Evolutionary conservation across 2,113 vertebrate species (phyloP), one percentile per base, ranked within the genome.

Genomic region (Lycaon pictus): DNA sequence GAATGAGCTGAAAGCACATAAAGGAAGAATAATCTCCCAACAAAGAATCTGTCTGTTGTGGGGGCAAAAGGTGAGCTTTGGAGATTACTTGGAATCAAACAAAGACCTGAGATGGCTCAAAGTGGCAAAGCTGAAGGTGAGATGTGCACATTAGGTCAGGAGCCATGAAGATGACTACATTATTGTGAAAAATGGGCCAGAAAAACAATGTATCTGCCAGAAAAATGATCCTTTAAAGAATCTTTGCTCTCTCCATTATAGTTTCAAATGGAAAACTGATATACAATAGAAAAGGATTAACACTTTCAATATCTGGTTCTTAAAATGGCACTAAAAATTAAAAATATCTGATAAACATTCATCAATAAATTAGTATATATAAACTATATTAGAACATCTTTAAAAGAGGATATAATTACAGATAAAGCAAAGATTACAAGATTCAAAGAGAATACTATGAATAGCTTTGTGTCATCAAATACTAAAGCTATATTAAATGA

Each of bases 401-500:
- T 22, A 63, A 93, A 80, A 22, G 7, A 80, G 16, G 19, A 53
- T 20, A 32, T 80, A 85, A 88, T 81, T 85, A 60, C 32, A 96
- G 37, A 92, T 62, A 63, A 43, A 91, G 27, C 43, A 92, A 58
- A 88, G 11, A 88, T 56, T 76, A 37, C 35, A 92, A 96, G 93
- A 92, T 82, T 86, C 65, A 65, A 55, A 94, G 60, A 79, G 11
- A 89, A 62, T 60, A 17, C 43, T 72, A 17, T 63, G 51, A 53
- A 77, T 67, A 96, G 77, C 4, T 82, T 85, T 23, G 2, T 87
- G 29, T 35, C 35, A 86, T 65, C 93, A 85, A 56, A 86, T 60
- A 85, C 93, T 89, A 65, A 95, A 95, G 16, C 20, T 62, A 37
- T 27, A 80, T n/a, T 56, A 43, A 96, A 89, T 67, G 56, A 48